Conservation (phyloP, 2,888 invertebrate species). For the Argyresthia goedartella region DNA sequence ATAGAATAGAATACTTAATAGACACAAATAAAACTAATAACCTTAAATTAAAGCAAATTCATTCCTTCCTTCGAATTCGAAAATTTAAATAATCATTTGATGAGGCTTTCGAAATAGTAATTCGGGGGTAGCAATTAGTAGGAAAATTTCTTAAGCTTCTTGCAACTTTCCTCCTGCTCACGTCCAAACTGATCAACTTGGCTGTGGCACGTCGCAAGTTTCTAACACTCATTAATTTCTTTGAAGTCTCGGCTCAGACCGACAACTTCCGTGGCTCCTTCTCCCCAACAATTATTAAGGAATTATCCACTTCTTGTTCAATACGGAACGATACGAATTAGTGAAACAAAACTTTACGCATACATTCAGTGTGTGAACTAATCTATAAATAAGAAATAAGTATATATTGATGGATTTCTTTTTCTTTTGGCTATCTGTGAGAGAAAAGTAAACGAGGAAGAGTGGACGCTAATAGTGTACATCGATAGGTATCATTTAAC, state of each 20-base stretch:
- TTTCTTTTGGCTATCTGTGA: too few species aligned
- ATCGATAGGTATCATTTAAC: too few species aligned
- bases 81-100: conserved; percentile 28
- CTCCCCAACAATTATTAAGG: conserved; percentile 58
- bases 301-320: conserved; percentile 41
- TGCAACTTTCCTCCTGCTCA: conserved; percentile 64
- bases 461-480: too few species aligned
- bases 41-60: conserved; percentile 22
- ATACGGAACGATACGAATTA: conserved; percentile 36
- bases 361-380: neutral
- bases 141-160: conserved; percentile 51
- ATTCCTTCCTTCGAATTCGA: conserved; percentile 30
- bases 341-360: neutral
- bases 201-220: conserved; percentile 59
- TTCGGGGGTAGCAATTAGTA: conserved; percentile 43
- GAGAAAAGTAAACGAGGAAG: too few species aligned
- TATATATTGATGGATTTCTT: too few species aligned
- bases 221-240: conserved; percentile 69
- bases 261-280: conserved; percentile 50
- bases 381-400: too few species aligned
- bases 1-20: too few species aligned
- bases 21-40: too few species aligned
- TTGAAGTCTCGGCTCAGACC: conserved; percentile 53
- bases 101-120: conserved; percentile 32
- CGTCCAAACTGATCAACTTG: conserved; percentile 66